Conservation (phyloP, 2,797 vertebrate species). For the Lateolabrax maculatus region DNA sequence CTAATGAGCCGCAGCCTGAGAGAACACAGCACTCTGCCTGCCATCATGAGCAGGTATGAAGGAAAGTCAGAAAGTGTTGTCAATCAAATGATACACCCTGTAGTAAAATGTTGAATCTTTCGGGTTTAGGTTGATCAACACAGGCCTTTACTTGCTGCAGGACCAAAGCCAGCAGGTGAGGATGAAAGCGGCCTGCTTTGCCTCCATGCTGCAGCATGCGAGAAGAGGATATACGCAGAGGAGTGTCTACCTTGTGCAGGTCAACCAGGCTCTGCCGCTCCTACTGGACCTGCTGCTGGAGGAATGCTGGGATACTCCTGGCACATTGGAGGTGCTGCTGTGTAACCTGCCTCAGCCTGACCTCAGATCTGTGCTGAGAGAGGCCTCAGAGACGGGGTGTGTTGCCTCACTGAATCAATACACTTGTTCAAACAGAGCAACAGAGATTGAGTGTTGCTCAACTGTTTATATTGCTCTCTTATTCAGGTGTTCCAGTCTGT, state of each 20-base stretch:
- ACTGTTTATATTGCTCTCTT: constrained; percentile 14
- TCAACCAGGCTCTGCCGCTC: constrained; percentile 82
- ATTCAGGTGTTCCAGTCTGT: constrained; percentile 86
- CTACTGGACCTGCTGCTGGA: constrained; percentile 86
- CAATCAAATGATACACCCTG: background rate
- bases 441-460: background rate
- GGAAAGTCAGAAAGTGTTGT: background rate
- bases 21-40: background rate
- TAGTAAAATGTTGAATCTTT: constrained; percentile 15
- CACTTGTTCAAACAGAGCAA: background rate
- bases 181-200: constrained; percentile 82
- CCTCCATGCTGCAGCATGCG: constrained; percentile 74
- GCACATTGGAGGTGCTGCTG: constrained; percentile 83
- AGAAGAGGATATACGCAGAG: constrained; percentile 21
- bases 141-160: constrained; percentile 88
- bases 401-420: constrained; percentile 40
- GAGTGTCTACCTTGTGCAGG: constrained; percentile 80
- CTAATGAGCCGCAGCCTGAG: constrained; percentile 65
- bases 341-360: constrained; percentile 84
- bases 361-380: constrained; percentile 77
- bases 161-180: constrained; percentile 89
- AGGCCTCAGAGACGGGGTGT: constrained; percentile 81
- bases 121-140: constrained; percentile 83
- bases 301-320: constrained; percentile 78
- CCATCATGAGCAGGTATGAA: constrained; percentile 81